Base-by-base conservation (phyloP, 2,797 vertebrate genomes). In the Mormyrus hasselquistii region DNA sequence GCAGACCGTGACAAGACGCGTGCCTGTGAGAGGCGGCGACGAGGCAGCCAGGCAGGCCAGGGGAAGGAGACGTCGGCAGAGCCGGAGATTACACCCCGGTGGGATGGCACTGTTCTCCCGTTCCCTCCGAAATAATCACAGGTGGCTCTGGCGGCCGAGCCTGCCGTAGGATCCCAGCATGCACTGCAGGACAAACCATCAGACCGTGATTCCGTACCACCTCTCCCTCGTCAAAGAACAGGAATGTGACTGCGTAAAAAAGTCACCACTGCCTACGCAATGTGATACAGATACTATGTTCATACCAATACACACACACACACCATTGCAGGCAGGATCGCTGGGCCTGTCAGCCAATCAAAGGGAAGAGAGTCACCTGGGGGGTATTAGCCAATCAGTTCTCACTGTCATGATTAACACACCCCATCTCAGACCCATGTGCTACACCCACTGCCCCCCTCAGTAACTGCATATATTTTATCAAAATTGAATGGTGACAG, bases 11-110 rank as follows among this genome's bases (percentile, higher is more conserved):
- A 88, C 83, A 55, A 12, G 44, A 38, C 25, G 50, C 19, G 10
- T 49, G 62, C 59, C 49, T 53, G 84, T 76, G 89, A 0, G 85
- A 86, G 55, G 9, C 0, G 6, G 88, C 89, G 86, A 34, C 6
- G 3, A 88, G 90, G 19, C 47, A 84, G 90, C 65, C 98, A 97
- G 98, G 98, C 97, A 6, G n/a, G 7, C 7, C 98, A 97, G 98
- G 98, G 97, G 96, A 97, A 99, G 92, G 97, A 97, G 59, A 96
- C 97, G 94, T 96, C 97, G 92, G 95, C 92, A 98, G 2, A 97
- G 98, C 90, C 97, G 98, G 91, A 94, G 97, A 90, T 94, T 99
- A 92, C 96, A 96, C 89, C 96, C 93, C n/a, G 93, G 98, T 92
- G 97, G 96, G 91, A 95, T 94, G 84, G 95, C 96, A 93, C 96